Percentiles rank a stretch among this genome's conserved stretches.
phyloP scores from a whole-genome alignment of 1,140 invertebrate genomes.

The Cotesia glomerata region DNA sequence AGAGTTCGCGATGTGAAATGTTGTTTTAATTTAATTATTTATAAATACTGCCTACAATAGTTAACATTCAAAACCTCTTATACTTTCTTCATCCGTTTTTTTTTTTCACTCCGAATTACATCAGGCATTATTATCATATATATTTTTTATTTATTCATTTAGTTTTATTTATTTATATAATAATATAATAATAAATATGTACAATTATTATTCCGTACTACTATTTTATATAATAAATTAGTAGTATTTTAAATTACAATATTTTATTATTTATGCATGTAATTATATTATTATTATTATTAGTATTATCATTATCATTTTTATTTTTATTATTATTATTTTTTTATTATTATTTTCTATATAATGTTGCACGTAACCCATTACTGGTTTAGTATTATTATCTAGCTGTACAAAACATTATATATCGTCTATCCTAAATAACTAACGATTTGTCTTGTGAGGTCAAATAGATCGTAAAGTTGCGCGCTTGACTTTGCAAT shows the following conservation, averaged over 20 bases:
- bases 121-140: neutral
- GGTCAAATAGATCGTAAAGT: constrained; percentile 51
- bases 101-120: neutral
- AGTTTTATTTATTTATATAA: constrained; percentile 9
- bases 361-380: constrained; percentile 64
- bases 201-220: constrained; percentile 55
- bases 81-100: constrained; percentile 26
- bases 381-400: constrained; percentile 57
- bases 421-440: constrained; percentile 57
- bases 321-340: constrained; percentile 21
- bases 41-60: constrained; percentile 37
- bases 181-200: constrained; percentile 50
- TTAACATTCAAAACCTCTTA: constrained; percentile 34
- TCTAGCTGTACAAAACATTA: constrained; percentile 63
- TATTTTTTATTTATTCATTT: constrained; percentile 12
- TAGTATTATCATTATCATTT: neutral
- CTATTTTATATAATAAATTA: constrained; percentile 54
- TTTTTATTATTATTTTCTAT: constrained; percentile 40
- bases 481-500: constrained; percentile 36
- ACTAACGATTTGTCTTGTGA: constrained; percentile 61
- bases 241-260: constrained; percentile 60
- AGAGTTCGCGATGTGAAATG: neutral
- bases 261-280: constrained; percentile 44
- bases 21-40: constrained; percentile 19
- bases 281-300: constrained; percentile 17